phyloP scores from a whole-genome alignment of 2,888 invertebrate genomes.

The Acleris cristana region DNA sequence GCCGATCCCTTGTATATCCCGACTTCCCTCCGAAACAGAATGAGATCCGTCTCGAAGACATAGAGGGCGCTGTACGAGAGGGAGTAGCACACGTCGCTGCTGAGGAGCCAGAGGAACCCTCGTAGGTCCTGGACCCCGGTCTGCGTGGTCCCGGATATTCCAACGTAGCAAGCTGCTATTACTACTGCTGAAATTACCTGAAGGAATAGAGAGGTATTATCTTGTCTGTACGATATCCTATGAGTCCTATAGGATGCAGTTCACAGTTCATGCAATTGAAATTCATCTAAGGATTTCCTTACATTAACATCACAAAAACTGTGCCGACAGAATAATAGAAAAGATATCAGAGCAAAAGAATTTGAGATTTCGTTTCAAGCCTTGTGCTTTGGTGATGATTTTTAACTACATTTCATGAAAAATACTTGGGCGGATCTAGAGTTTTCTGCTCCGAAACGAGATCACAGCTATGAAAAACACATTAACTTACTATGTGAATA shows the following conservation, averaged over 20 bases:
- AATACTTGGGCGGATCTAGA: background rate
- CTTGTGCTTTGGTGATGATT: too few species aligned
- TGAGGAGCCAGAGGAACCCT: constrained; percentile 78
- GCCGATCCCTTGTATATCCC: constrained; percentile 73
- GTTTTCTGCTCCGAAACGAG: background rate
- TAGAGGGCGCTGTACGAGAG: constrained; percentile 75
- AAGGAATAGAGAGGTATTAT: background rate
- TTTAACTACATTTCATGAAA: too few species aligned
- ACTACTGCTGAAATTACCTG: constrained; percentile 72
- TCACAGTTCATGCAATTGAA: too few species aligned
- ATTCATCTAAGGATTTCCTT: too few species aligned
- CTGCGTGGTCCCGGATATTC: constrained; percentile 72
- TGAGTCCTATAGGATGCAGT: too few species aligned
- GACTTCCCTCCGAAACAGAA: constrained; percentile 72
- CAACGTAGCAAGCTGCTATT: constrained; percentile 69
- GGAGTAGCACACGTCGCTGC: constrained; percentile 77
- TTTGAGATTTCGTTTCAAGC: too few species aligned
- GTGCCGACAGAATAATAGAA: too few species aligned
- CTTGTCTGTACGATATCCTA: too few species aligned
- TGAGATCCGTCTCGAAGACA: constrained; percentile 67
- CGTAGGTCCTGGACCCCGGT: constrained; percentile 74
- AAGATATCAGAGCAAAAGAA: too few species aligned
- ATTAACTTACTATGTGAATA: constrained; percentile 78
- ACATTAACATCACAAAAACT: too few species aligned
- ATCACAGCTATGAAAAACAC: too few species aligned